Conservation (phyloP, 1,140 invertebrate genomes). For the Pachyrhynchus sulphureomaculatus region DNA sequence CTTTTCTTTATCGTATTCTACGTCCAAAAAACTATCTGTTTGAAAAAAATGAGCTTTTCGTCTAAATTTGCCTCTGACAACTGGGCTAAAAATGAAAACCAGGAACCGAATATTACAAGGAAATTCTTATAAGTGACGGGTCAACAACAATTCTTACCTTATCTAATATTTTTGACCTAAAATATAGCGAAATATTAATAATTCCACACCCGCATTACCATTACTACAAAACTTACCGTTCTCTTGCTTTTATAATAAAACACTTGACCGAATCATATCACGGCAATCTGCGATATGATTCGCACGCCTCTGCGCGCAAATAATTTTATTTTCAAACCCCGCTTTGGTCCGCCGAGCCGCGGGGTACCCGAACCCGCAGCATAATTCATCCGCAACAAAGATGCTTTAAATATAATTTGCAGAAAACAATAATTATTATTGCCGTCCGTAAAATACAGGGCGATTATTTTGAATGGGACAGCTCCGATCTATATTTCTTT, state of each 20-base stretch:
- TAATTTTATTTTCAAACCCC: conserved; percentile 32
- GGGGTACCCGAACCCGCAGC: conserved; percentile 33
- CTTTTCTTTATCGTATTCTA: too few relatives aligned
- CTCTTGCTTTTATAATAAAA: neutral
- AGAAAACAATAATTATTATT: conserved; percentile 37
- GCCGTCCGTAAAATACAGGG: conserved; percentile 31
- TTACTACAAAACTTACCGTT: too few relatives aligned
- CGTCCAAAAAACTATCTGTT: too few relatives aligned
- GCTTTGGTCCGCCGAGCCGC: conserved; percentile 24
- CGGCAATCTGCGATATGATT: conserved; percentile 4
- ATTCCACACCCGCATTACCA: too few relatives aligned
- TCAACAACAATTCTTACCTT: too few relatives aligned
- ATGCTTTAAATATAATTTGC: conserved; percentile 37
- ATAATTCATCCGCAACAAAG: conserved; percentile 36
- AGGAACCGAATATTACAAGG: too few relatives aligned
- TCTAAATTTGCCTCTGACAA: too few relatives aligned
- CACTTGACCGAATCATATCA: neutral
- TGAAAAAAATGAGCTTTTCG: too few relatives aligned
- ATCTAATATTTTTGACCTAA: too few relatives aligned
- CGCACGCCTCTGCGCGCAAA: conserved; percentile 29
- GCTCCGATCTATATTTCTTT: conserved; percentile 33
- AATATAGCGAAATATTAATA: too few relatives aligned
- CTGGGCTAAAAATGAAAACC: too few relatives aligned
- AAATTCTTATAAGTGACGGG: too few relatives aligned
- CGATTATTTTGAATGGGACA: conserved; percentile 34